These are phyloP conservation scores for Sclerurus mexicanus DNA, from an alignment of 2,113 vertebrate genomes.

Conservation along the genomic window DNA sequence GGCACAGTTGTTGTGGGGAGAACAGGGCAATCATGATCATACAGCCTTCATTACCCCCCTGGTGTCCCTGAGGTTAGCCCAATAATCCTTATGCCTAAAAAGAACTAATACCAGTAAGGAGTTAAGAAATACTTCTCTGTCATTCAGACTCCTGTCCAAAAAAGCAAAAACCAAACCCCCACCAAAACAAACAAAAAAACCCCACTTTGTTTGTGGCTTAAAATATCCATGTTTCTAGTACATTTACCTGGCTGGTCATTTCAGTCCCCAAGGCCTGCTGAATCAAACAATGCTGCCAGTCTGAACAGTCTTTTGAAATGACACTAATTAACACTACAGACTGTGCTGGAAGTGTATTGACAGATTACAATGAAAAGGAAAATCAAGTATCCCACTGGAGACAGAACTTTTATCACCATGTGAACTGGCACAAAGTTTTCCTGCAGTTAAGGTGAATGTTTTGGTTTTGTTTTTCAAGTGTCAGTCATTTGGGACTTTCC, in stretches of 20 bases:
- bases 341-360: background rate
- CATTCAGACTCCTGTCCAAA: background rate
- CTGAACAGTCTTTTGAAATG: background rate
- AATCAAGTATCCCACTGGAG: background rate
- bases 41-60: background rate
- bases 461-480: background rate
- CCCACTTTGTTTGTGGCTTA: background rate
- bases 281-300: background rate
- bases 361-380: background rate
- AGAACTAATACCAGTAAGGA: background rate
- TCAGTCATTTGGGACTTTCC: background rate
- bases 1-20: fast-evolving
- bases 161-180: too few relatives aligned
- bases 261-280: background rate
- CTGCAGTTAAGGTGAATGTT: background rate
- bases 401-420: background rate
- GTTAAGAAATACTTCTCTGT: background rate
- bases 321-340: background rate
- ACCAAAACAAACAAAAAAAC: too few relatives aligned
- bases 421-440: background rate
- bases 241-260: background rate
- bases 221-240: background rate
- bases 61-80: background rate
- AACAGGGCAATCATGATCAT: background rate
- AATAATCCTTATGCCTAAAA: background rate